Conservation (phyloP, 2,888 invertebrate species). For the Minunthozetes semirufus region DNA sequence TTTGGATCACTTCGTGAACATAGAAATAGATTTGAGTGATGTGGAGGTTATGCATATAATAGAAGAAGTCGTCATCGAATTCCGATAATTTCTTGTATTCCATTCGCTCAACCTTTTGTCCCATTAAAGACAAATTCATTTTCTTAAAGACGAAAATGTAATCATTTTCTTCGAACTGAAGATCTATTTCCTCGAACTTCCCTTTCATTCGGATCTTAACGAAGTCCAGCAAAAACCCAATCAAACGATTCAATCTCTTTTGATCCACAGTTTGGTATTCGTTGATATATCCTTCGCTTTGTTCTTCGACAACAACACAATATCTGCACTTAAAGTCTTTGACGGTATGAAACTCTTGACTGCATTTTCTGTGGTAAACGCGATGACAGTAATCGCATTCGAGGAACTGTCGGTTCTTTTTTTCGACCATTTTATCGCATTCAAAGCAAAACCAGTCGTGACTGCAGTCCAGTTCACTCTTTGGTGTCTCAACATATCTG, state of each 20-base stretch:
- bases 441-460: conserved; percentile 29
- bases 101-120: neutral
- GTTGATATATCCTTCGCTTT: neutral
- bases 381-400: neutral
- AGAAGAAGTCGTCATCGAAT: conserved; percentile 6
- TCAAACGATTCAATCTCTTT: neutral
- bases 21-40: neutral
- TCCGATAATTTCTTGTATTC: neutral
- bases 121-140: conserved; percentile 14
- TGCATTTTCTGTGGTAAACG: neutral
- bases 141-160: neutral
- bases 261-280: neutral
- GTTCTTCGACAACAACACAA: neutral
- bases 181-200: neutral
- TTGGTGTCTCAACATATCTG: neutral
- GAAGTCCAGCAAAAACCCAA: neutral
- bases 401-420: neutral
- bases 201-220: neutral
- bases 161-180: neutral
- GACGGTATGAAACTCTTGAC: neutral
- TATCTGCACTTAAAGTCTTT: neutral
- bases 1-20: neutral
- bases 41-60: neutral
- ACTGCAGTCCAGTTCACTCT: neutral
- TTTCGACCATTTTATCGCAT: conserved; percentile 3